Evolutionary conservation across 2,113 vertebrate species (phyloP), one percentile per base, ranked within the genome.

Genomic region (Leucoraja erinaceus): DNA sequence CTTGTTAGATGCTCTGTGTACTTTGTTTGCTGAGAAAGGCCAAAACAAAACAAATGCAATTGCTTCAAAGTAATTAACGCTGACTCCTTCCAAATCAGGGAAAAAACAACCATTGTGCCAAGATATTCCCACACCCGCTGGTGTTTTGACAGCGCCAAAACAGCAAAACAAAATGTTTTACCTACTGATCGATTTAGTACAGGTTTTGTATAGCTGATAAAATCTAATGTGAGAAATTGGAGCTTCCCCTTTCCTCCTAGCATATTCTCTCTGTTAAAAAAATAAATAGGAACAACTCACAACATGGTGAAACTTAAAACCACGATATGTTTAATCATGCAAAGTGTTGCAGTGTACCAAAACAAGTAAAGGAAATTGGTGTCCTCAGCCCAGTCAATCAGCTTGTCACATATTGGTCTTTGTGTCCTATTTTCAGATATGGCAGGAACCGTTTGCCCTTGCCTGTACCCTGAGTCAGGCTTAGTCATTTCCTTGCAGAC

Each of bases 311-410:
- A 54, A 74, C 38, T 38, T 72, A 91, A 91, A 91, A 54, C 47
- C 90, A 94, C 94, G 94, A 94, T 94, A 86, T 93, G 79, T 78
- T 93, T 86, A 81, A 93, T 93, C 93, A 93, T 93, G 93, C 93
- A 78, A 95, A 93, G 93, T 94, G 94, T 93, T 93, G 93, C 93
- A 92, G 93, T 93, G 93, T 94, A 93, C 95, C 94, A 94, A 95
- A 95, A 95, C 94, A 95, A 94, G 93, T 93, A 92, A 61, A 38
- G 93, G 74, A 95, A 95, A 93, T 95, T 94, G 56, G 88, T 93
- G 95, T 95, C 94, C 93, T 93, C 94, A 93, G 88, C 93, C 74
- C 94, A 93, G 74, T 72, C 81, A 81, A 81, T 28, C 33, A 91
- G 63, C 25, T 56, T 93, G 94, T 94, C 90, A 63, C 88, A 94